Percentiles rank a stretch among this genome's conserved stretches.
Conservation (phyloP, 2,797 vertebrate species). For the Poeciliopsis presidionis region DNA sequence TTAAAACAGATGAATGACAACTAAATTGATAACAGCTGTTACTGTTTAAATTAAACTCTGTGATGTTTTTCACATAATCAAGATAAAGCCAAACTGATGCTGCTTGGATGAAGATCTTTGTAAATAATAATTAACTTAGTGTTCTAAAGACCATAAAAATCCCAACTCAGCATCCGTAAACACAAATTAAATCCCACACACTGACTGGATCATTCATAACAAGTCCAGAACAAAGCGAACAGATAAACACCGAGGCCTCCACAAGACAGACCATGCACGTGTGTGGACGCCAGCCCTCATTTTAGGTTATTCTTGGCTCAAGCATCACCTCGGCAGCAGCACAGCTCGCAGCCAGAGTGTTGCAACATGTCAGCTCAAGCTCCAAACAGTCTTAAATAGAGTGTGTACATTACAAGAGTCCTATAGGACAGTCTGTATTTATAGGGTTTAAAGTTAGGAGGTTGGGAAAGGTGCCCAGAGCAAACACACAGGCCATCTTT, state of each 20-base stretch:
- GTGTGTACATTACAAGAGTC: slow-evolving; percentile 46
- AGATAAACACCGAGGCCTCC: slow-evolving; percentile 44
- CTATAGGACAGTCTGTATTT: slow-evolving; percentile 50
- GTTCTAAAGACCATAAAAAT: slow-evolving; percentile 28
- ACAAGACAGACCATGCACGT: slow-evolving; percentile 23
- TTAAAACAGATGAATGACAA: slow-evolving; percentile 8
- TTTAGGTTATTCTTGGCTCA: slow-evolving; percentile 48
- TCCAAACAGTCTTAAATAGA: slow-evolving; percentile 48
- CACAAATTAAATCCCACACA: slow-evolving; percentile 15
- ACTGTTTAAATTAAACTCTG: slow-evolving; percentile 12
- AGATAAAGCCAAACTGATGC: slow-evolving; percentile 30
- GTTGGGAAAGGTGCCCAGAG: slow-evolving; percentile 20
- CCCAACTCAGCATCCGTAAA: slow-evolving; percentile 17
- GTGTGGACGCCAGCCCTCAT: slow-evolving; percentile 26
- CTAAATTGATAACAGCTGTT: slow-evolving; percentile 38
- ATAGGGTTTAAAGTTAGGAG: slow-evolving; percentile 35
- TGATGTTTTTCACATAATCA: background rate
- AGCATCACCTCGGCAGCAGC: slow-evolving; percentile 39
- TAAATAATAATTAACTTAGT: slow-evolving; percentile 47
- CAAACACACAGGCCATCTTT: slow-evolving; percentile 28
- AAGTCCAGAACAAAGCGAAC: slow-evolving; percentile 30
- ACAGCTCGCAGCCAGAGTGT: slow-evolving; percentile 22
- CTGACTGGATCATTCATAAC: slow-evolving; percentile 38
- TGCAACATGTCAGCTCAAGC: slow-evolving; percentile 51
- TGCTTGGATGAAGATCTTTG: slow-evolving; percentile 16